A percentile compares a stretch with the other conserved stretches of the same genome.
These are phyloP conservation scores for Pristionchus mayeri DNA, from an alignment of 2,888 invertebrate species.

Conservation along the genomic window DNA sequence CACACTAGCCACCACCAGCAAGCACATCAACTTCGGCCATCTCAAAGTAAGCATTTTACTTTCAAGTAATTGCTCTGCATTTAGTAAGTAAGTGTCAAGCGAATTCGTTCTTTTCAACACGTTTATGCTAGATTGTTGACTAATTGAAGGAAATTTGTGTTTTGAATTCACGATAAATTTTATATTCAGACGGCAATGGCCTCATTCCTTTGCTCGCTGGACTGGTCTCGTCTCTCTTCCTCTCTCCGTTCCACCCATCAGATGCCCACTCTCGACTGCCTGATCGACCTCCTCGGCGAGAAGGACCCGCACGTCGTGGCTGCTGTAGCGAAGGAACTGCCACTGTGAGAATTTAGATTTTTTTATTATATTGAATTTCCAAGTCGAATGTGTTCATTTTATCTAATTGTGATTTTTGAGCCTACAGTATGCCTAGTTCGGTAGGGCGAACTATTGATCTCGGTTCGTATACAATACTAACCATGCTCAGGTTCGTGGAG, in stretches of 20 bases:
- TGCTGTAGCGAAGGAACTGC: background rate
- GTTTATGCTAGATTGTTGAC: too few species aligned
- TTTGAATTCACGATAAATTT: too few species aligned
- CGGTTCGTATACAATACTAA: too few species aligned
- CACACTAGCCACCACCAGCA: background rate
- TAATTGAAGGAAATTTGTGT: too few species aligned
- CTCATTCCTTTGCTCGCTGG: constrained; percentile 44
- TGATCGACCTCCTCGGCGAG: constrained; percentile 40
- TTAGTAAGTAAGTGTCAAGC: too few species aligned
- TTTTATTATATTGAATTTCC: too few species aligned
- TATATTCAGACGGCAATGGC: constrained; percentile 23
- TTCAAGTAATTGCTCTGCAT: too few species aligned
- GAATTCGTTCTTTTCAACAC: too few species aligned
- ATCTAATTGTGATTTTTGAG: too few species aligned
- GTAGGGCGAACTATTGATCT: too few species aligned
- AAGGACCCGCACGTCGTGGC: constrained; percentile 37
- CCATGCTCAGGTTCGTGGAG: constrained; percentile 47
- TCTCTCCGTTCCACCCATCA: constrained; percentile 18
- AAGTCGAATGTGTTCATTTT: too few species aligned
- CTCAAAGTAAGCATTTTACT: constrained; percentile 37
- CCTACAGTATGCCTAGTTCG: too few species aligned
- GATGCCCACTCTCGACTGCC: background rate
- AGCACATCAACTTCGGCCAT: constrained; percentile 15
- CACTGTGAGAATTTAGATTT: background rate
- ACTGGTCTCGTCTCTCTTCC: constrained; percentile 8